These are phyloP conservation scores for Aricia agestis DNA, from an alignment of 1,140 invertebrate species.

Conservation along the genomic window DNA sequence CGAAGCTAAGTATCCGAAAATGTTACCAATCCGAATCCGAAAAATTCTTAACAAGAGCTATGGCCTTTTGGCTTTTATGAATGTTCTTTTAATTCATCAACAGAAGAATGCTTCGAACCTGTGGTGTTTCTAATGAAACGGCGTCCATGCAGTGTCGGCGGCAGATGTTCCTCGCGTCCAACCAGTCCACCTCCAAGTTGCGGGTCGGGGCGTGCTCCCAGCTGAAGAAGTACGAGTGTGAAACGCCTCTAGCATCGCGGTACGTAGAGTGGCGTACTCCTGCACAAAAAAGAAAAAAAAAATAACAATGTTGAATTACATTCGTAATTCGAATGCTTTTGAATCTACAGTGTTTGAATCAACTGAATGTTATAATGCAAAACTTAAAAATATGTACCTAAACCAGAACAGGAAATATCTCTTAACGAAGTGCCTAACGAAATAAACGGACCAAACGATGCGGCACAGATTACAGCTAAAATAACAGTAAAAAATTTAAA, in stretches of 20 bases:
- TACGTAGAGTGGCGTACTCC: slow-evolving; percentile 91
- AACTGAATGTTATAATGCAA: no score
- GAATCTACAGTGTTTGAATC: no score
- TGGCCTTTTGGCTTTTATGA: no score
- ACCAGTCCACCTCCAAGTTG: slow-evolving; percentile 91
- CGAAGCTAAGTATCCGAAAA: no score
- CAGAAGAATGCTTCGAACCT: slow-evolving; percentile 47
- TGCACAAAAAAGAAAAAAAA: slow-evolving; percentile 43
- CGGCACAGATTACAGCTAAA: not conserved
- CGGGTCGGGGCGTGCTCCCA: slow-evolving; percentile 92
- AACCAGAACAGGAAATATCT: not conserved
- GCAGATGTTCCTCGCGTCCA: slow-evolving; percentile 93
- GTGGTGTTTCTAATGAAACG: slow-evolving; percentile 91
- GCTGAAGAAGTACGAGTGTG: slow-evolving; percentile 95
- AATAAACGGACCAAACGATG: not conserved
- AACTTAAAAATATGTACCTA: not conserved
- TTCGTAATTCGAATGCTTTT: no score
- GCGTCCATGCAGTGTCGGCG: slow-evolving; percentile 95
- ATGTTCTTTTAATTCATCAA: no score
- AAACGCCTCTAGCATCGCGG: slow-evolving; percentile 88
- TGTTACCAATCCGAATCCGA: no score
- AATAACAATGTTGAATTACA: not conserved
- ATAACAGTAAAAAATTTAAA: not conserved
- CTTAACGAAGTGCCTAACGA: no score
- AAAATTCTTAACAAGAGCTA: not conserved